phyloP scores from a whole-genome alignment of 2,113 vertebrate genomes.

The Sigmodon hispidus region DNA sequence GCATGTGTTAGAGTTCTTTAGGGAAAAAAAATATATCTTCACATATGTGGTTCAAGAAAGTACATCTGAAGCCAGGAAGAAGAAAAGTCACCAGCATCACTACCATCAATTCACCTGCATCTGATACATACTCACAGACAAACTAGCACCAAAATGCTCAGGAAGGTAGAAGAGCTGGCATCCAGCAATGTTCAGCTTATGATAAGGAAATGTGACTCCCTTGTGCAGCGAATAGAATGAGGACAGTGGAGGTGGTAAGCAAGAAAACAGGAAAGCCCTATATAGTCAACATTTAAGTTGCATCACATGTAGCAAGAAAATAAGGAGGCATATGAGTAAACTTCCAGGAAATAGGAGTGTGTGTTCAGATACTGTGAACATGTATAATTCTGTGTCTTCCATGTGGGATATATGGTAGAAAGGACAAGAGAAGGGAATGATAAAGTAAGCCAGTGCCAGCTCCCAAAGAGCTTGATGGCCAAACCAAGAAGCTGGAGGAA shows the following conservation, averaged over 20 bases:
- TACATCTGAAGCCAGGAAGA: slow-evolving; percentile 14
- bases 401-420: not conserved
- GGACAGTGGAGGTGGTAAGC: no score
- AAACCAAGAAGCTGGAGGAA: not conserved
- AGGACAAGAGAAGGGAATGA: not conserved
- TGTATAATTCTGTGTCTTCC: not conserved
- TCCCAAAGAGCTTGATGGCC: not conserved
- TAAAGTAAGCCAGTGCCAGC: not conserved
- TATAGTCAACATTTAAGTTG: not conserved
- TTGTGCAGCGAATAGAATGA: not conserved
- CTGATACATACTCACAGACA: not conserved
- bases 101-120: not conserved
- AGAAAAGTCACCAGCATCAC: slow-evolving; percentile 10
- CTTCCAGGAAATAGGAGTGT: not conserved
- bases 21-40: slow-evolving; percentile 39
- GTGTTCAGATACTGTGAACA: not conserved
- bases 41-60: not conserved
- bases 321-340: not conserved
- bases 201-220: not conserved
- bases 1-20: slow-evolving; percentile 45
- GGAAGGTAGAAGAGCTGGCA: not conserved
- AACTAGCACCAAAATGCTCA: not conserved
- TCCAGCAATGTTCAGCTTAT: not conserved
- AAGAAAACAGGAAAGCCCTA: not conserved
- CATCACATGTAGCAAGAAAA: not conserved